Base-by-base conservation (phyloP, 2,888 invertebrate genomes). In the Erannis defoliaria region DNA sequence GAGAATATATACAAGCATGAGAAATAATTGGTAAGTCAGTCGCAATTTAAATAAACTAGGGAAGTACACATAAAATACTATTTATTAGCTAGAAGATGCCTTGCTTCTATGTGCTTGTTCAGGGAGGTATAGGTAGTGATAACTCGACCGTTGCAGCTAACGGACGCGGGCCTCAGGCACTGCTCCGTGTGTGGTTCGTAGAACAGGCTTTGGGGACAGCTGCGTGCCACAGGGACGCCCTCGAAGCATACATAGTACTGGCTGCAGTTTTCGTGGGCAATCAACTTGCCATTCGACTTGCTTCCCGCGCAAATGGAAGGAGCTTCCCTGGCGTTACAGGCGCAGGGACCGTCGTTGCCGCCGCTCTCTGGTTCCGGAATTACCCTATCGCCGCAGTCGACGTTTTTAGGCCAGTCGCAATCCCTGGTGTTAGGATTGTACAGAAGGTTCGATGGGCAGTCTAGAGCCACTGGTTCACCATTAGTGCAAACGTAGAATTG, bases 401-500 rank as follows among this genome's bases (percentile, higher is more conserved):
- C 74, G 10, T 67, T 69, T 0, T 48, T 10, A 0, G 73, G 67
- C 70, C 71, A 76, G 51, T 75, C 74, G 26, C 95, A 95, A 61
- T 89, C 90, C 14, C 67, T 64, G 19, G 77, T 88, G 26, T 82
- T 77, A 9, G 86, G 86, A 37, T 94, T 93, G 77, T 94, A 95
- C 0, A 93, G 75, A 0, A 94, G 78, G 8, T 91, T 93, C 4
- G 78, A 75, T 0, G 94, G 93, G 69, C 95, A 95, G 1, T 84
- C 77, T 69, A 94, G 88, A 67, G 94, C 94, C 5, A 93, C 78
- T 0, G 92, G 94, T 0, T 81, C 75, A 9, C 93, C 94, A 68
- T 94, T 91, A 90, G 94, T 94, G 73, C 95, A 95, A 70, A 94
- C 94, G 21, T 94, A 75, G 64, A 71, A 78, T 49, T 74, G 68